Evolutionary conservation across 2,113 vertebrate genomes (phyloP), one percentile per base, ranked within the genome.

Genomic region (Guaruba guarouba): DNA sequence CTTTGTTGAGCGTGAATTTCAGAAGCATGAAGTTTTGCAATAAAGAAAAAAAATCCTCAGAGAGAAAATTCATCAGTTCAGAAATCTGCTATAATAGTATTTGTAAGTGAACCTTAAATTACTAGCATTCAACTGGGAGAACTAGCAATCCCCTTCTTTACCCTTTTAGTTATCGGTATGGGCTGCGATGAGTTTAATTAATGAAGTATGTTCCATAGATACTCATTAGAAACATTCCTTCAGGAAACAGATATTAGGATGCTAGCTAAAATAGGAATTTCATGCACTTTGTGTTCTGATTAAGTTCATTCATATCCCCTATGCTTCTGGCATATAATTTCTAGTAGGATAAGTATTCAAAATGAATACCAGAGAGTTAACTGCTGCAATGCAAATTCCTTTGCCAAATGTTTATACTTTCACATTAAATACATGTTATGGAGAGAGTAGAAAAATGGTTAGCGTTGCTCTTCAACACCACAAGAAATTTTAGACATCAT

Each of bases 141-240:
- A 33, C 27, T n/a, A 81, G 46, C 41, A 91, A 85, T 89, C 61
- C 18, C 18, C 41, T 71, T 95, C 84, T 91, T 80, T 67, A 76
- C 37, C 41, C 28, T 85, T 66, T 91, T 46, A 92, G 75, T 27
- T 78, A 83, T 86, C 7, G 33, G 14, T 83, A 59, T 35, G 17
- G 70, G 63, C 46, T 81, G 43, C 46, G 43, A 75, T 75, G n/a
- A 90, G n/a, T 78, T 90, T 94, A 86, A 94, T 90, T 94, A 93
- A 88, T 3, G 2, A 92, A 63, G 59, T 77, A 74, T 37, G 15
- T 92, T 92, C 82, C 79, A 75, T 37, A 81, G 87, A 63, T 75
- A 81, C 43, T 61, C 41, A 75, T 94, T 92, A 88, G 63, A 80
- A 94, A 94, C 35, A n/a, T 51, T 70, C 43, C 48, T 95, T 83